These are phyloP conservation scores for Tiaroga cobitis DNA, from an alignment of 2,797 vertebrate species.

Conservation along the genomic window DNA sequence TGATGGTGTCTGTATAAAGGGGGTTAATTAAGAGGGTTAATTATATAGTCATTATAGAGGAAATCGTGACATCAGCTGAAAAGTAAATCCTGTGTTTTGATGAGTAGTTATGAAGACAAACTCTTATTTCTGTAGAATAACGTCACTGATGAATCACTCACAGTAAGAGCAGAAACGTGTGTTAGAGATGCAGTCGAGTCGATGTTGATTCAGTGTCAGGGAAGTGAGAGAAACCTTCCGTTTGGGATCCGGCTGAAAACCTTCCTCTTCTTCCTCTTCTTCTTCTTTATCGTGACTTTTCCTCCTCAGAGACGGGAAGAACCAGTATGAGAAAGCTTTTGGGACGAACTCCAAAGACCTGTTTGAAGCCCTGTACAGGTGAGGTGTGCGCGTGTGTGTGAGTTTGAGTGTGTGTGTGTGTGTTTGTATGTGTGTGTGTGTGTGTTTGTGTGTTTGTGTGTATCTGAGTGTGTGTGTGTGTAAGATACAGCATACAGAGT, in stretches of 20 bases:
- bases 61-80: too few species aligned
- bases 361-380: conserved; percentile 91
- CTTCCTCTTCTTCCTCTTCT: neutral
- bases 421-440: neutral
- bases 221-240: too few species aligned
- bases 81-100: too few species aligned
- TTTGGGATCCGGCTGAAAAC: too few species aligned
- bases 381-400: conserved; percentile 31
- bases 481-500: neutral
- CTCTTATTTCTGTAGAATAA: neutral
- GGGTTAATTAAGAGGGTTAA: neutral
- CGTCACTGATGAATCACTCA: neutral
- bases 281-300: neutral
- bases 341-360: conserved; percentile 79
- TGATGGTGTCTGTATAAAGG: too few species aligned
- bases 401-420: neutral
- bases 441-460: neutral
- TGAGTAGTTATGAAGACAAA: too few species aligned
- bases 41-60: neutral
- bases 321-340: conserved; percentile 86
- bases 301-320: conserved; percentile 82
- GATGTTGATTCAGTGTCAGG: too few species aligned
- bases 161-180: neutral
- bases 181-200: too few species aligned
- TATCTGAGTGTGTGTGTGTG: neutral